These are phyloP conservation scores for Drosophila setifemur DNA, from an alignment of 1,140 invertebrate species.

Conservation along the genomic window DNA sequence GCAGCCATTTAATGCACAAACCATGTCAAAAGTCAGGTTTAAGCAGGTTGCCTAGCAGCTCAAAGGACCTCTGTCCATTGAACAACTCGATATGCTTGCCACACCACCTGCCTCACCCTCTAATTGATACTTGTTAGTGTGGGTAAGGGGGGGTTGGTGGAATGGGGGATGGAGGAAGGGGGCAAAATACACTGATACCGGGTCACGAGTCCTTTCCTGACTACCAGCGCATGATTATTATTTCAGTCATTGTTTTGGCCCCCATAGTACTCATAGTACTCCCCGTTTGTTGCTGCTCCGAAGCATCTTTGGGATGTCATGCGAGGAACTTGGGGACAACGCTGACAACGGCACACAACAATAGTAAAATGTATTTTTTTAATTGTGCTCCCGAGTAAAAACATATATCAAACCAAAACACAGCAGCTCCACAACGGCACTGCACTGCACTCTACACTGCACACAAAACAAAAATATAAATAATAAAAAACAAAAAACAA, in stretches of 20 bases:
- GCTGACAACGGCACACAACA: slow-evolving; percentile 58
- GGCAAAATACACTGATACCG: slow-evolving; percentile 48
- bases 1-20: slow-evolving; percentile 72
- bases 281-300: slow-evolving; percentile 53
- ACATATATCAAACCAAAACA: slow-evolving; percentile 63
- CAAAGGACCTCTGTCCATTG: slow-evolving; percentile 17
- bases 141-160: neutral
- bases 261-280: slow-evolving; percentile 4
- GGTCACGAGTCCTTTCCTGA: slow-evolving; percentile 36
- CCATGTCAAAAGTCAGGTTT: slow-evolving; percentile 67
- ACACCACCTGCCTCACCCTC: neutral
- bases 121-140: slow-evolving; percentile 65
- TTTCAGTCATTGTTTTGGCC: slow-evolving; percentile 43
- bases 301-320: slow-evolving; percentile 76
- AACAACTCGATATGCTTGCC: slow-evolving; percentile 37
- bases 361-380: slow-evolving; percentile 77
- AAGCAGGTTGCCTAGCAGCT: slow-evolving; percentile 21
- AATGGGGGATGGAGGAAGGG: too few species aligned
- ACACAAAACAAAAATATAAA: slow-evolving; percentile 12
- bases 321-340: slow-evolving; percentile 17
- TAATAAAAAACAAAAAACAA: slow-evolving; percentile 16
- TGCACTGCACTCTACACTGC: too few species aligned
- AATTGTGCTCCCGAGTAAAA: slow-evolving; percentile 77
- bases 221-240: slow-evolving; percentile 57
- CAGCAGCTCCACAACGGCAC: slow-evolving; percentile 42